phyloP scores from a whole-genome alignment of 2,888 invertebrate genomes.

The Drosophila lutescens region DNA sequence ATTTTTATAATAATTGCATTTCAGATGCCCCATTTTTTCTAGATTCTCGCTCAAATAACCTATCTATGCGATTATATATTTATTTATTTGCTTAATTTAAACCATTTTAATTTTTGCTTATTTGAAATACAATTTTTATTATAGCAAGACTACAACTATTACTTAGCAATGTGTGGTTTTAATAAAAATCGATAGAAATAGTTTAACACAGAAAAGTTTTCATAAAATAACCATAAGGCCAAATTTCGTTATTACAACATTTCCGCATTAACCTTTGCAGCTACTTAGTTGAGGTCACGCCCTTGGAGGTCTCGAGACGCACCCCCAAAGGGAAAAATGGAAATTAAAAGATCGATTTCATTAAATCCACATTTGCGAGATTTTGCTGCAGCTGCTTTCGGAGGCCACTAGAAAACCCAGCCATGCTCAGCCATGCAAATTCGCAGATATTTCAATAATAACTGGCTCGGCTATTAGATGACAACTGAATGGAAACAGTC shows the following conservation, averaged over 20 bases:
- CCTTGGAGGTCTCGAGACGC: slow-evolving; percentile 57
- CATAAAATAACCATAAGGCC: neutral
- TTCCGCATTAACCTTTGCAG: slow-evolving; percentile 9
- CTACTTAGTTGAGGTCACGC: slow-evolving; percentile 59
- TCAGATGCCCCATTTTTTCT: no score
- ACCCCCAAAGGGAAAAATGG: slow-evolving; percentile 10
- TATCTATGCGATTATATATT: no score
- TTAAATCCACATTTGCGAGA: slow-evolving; percentile 49
- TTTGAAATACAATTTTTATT: no score
- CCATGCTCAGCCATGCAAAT: slow-evolving; percentile 71
- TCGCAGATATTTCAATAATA: slow-evolving; percentile 55
- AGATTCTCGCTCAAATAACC: no score
- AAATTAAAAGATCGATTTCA: slow-evolving; percentile 65
- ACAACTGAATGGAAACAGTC: slow-evolving; percentile 63
- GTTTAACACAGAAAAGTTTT: neutral
- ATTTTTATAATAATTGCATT: no score
- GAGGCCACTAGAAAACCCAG: slow-evolving; percentile 51
- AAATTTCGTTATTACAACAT: neutral
- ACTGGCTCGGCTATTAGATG: slow-evolving; percentile 41
- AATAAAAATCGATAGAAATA: no score
- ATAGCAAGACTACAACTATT: no score
- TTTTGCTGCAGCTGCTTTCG: slow-evolving; percentile 50
- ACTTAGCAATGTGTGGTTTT: no score
- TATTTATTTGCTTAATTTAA: no score
- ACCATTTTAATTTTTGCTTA: no score